Evolutionary conservation across 1,140 invertebrate species (phyloP), one percentile per base, ranked within the genome.

Genomic region (Gryllus bimaculatus): DNA sequence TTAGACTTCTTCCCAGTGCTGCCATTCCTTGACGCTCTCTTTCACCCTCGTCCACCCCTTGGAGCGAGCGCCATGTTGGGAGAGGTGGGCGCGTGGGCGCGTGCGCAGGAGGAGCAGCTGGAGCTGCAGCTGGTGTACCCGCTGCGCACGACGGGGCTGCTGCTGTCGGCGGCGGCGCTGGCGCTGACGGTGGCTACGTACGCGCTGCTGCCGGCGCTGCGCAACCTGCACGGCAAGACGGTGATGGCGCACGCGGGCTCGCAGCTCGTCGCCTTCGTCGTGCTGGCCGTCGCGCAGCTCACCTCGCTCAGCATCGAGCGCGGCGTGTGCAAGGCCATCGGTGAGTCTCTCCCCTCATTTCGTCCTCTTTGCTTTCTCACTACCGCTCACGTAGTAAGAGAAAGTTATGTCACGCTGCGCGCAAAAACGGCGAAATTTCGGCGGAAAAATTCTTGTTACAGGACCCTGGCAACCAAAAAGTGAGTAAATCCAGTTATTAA

Each of bases 181-280:
- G 82, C 89, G 8, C 82, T 90, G 10, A 93, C 92, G 0, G 84
- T 93, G 74, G 12, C 90, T 76, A 90, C 93, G n/a, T 93, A 93
- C 83, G 83, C 86, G n/a, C 87, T 86, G 7, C 84, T 93, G 48
- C 90, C 91, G 0, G 85, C 87, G 20, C 84, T 92, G 47, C 86
- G 89, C 49, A 93, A 93, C 85, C 86, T 93, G 20, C 91, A 93
- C 75, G 92, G 92, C 0, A 90, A 91, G 81, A 93, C 90, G 2
- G 83, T 93, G 10, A 92, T 93, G 86, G 91, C 90, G 81, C 89
- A 93, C 82, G 88, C 91, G 3, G 84, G 86, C 78, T 90, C 88
- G 82, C 88, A 93, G 80, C 85, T 93, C 78, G 80, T 89, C 8
- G 90, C 89, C 3, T 93, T 89, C 83, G 81, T 86, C 48, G 90